phyloP scores from a whole-genome alignment of 2,113 vertebrate species.

The Forbesichthys agassizii region DNA sequence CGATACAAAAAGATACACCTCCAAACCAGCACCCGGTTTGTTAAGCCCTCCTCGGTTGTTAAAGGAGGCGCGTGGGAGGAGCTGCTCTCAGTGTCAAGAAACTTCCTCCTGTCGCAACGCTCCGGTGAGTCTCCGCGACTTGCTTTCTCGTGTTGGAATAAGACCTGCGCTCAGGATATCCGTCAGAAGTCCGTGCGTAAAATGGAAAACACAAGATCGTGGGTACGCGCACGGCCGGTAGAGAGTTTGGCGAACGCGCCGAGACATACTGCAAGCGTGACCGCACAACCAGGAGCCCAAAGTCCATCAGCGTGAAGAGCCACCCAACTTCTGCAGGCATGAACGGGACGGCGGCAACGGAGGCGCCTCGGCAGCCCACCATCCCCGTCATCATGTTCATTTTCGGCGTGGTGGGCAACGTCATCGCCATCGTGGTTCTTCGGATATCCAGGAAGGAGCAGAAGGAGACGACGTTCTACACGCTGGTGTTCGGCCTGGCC shows the following conservation, averaged over 20 bases:
- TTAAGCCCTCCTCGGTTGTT: conserved; percentile 13
- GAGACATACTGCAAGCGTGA: conserved; percentile 20
- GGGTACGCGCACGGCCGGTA: conserved; percentile 18
- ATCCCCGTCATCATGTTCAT: conserved; percentile 95
- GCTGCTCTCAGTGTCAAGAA: conserved; percentile 28
- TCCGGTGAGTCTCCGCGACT: not conserved
- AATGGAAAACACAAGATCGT: conserved; percentile 29
- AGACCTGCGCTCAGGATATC: not conserved
- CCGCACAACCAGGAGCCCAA: not conserved
- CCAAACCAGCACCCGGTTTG: too few species aligned
- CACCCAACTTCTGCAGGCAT: conserved; percentile 42
- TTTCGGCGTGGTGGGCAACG: conserved; percentile 93
- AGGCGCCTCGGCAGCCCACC: conserved; percentile 63
- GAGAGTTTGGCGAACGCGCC: conserved; percentile 9
- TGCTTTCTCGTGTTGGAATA: not conserved
- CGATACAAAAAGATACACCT: not conserved
- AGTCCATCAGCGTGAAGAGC: conserved; percentile 3
- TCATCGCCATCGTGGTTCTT: conserved; percentile 91
- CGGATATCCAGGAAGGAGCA: conserved; percentile 92
- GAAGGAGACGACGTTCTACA: conserved; percentile 97
- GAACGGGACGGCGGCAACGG: not conserved
- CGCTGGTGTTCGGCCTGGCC: conserved; percentile 89
- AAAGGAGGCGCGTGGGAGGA: conserved; percentile 52
- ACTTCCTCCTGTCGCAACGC: conserved; percentile 45
- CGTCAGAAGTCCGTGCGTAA: conserved; percentile 32